phyloP scores from a whole-genome alignment of 1,140 invertebrate species.

The Plutomurus gul region DNA sequence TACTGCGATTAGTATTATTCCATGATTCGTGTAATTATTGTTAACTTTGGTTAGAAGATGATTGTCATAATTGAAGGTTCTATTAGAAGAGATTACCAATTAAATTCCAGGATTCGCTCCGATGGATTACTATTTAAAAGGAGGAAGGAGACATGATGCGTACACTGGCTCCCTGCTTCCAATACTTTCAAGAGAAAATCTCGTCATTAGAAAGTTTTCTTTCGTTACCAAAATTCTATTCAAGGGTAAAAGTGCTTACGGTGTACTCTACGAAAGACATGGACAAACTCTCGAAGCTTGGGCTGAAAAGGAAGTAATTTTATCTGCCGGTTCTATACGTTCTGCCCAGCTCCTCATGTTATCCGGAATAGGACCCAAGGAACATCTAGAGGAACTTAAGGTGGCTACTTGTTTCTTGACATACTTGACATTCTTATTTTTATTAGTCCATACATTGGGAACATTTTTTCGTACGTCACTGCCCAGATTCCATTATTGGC shows the following conservation, averaged over 20 bases:
- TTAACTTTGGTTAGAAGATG: no score
- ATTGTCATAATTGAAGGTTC: no score
- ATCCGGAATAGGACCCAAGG: slow-evolving; percentile 24
- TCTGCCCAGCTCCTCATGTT: neutral
- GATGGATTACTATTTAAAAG: slow-evolving; percentile 22
- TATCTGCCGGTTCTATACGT: slow-evolving; percentile 2
- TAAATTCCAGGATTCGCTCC: slow-evolving; percentile 28
- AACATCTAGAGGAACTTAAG: neutral
- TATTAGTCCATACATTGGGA: neutral
- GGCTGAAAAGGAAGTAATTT: slow-evolving; percentile 20
- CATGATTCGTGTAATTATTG: no score
- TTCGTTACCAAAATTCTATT: slow-evolving; percentile 8
- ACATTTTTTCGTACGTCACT: neutral
- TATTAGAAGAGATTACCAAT: neutral
- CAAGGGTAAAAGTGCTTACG: neutral
- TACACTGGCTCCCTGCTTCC: neutral
- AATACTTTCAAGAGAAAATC: neutral
- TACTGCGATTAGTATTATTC: no score
- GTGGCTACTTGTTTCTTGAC: neutral
- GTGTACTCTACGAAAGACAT: slow-evolving; percentile 10
- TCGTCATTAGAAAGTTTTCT: slow-evolving; percentile 21
- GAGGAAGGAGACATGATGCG: neutral
- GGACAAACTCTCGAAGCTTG: neutral
- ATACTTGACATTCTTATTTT: neutral
- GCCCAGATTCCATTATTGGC: neutral